Conservation (phyloP, 2,113 vertebrate species). For the Oreotrochilus melanogaster region DNA sequence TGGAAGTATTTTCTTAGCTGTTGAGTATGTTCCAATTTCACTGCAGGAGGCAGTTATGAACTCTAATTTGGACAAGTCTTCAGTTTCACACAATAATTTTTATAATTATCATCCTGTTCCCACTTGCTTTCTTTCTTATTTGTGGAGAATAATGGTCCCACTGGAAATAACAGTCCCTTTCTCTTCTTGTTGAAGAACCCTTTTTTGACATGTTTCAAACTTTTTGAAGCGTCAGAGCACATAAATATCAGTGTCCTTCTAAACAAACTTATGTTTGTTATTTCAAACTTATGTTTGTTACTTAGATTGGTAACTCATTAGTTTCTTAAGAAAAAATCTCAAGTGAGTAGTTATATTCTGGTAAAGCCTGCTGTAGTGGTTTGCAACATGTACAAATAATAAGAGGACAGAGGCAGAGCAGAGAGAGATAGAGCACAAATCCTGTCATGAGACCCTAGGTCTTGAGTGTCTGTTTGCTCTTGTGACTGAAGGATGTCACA, state of each 20-base stretch:
- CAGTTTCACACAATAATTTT: slow-evolving; percentile 12
- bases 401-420: neutral
- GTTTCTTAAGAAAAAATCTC: neutral
- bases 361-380: neutral
- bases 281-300: too few relatives aligned
- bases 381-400: neutral
- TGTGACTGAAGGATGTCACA: slow-evolving; percentile 25
- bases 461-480: neutral
- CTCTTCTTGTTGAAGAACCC: neutral
- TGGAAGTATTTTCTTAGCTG: neutral
- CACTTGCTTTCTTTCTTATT: neutral
- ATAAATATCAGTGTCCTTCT: neutral
- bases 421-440: fast-evolving
- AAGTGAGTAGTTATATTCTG: neutral
- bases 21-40: slow-evolving; percentile 4
- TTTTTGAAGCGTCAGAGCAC: neutral
- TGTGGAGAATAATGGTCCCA: neutral
- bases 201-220: neutral
- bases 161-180: neutral
- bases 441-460: neutral
- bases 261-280: neutral
- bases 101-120: slow-evolving; percentile 13
- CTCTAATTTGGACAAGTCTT: slow-evolving; percentile 9
- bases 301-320: fast-evolving
- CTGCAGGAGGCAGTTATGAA: neutral